Evolutionary conservation across 2,113 vertebrate species (phyloP), one percentile per base, ranked within the genome.

Genomic region (Pomatorhinus ruficollis): DNA sequence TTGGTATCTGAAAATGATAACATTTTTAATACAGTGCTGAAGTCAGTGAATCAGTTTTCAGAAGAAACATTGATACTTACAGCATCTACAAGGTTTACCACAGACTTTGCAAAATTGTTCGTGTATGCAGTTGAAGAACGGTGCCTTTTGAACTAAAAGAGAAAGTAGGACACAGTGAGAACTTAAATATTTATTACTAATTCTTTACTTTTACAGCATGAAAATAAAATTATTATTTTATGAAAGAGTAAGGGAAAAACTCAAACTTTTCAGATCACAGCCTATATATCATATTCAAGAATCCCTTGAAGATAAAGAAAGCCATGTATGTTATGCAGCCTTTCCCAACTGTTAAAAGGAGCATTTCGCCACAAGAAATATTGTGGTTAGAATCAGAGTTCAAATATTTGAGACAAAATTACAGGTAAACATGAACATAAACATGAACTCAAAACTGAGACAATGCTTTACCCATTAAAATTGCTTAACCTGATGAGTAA

Each of bases 31-130:
- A 56, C 47, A 69, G 37, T 23, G 9, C 64, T 91, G 45, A 91
- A 92, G n/a, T 53, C 33, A 94, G 16, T 35, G 14, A 52, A 56
- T 63, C 6, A 47, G 28, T 82, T 60, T 90, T 87, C 65, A 82
- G 50, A 90, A 84, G 80, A 88, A 78, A 59, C 5, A 19, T 11
- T 52, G 77, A 91, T 98, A 99, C 99, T 99, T 98, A 99, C 99
- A 96, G 98, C 98, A 97, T 99, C 99, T 93, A 99, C 99, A 87
- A 99, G 97, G 96, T 99, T 99, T 96, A 99, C 99, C 96, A 99
- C 99, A 52, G 99, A 99, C 95, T 99, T 99, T 22, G 99, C 99
- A 95, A 99, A 99, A 96, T 99, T 99, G 95, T 97, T 98, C 14
- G 98, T 98, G 82, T 99, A 98, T 64, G 91, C 93, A 52, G 96